Evolutionary conservation across 2,113 vertebrate genomes (phyloP).

Genomic region (Suncus etruscus): DNA sequence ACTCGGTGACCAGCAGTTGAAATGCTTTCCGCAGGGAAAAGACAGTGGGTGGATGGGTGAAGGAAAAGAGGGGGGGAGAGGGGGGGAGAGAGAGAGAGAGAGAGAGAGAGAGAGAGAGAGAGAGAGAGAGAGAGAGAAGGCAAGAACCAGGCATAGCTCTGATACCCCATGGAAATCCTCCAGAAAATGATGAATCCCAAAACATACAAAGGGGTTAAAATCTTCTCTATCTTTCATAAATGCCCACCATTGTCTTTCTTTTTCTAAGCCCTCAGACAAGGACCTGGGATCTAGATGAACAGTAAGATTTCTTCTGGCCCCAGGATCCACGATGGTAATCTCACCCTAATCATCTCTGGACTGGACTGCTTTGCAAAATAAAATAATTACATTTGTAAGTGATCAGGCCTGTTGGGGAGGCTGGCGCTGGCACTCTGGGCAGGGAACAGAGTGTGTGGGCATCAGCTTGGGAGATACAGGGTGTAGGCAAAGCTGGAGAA

Average conservation of each 20-base stretch:
- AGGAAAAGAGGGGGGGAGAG: not conserved
- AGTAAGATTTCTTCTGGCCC: constrained; percentile 34
- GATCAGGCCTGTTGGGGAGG: not conserved
- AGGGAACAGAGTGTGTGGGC: not conserved
- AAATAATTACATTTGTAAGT: constrained; percentile 58
- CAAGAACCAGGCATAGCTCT: not conserved
- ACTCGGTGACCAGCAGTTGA: not conserved
- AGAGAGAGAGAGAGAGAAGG: not conserved
- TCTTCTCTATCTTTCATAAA: constrained; percentile 49
- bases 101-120: not conserved
- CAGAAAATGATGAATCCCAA: not conserved
- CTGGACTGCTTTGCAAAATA: constrained; percentile 46
- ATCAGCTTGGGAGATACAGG: not conserved
- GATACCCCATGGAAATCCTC: not conserved
- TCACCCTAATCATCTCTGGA: not conserved
- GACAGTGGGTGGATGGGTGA: accelerated
- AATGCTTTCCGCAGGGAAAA: not conserved
- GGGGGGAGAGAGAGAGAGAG: not conserved
- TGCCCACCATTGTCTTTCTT: not conserved
- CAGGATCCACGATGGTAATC: not conserved
- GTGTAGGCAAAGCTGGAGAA: not conserved
- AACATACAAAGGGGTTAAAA: not conserved
- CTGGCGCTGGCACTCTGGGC: not conserved
- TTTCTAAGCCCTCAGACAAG: not conserved
- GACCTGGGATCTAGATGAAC: not conserved